Conservation (phyloP, 2,113 vertebrate species). For the Phalacrocorax aristotelis region DNA sequence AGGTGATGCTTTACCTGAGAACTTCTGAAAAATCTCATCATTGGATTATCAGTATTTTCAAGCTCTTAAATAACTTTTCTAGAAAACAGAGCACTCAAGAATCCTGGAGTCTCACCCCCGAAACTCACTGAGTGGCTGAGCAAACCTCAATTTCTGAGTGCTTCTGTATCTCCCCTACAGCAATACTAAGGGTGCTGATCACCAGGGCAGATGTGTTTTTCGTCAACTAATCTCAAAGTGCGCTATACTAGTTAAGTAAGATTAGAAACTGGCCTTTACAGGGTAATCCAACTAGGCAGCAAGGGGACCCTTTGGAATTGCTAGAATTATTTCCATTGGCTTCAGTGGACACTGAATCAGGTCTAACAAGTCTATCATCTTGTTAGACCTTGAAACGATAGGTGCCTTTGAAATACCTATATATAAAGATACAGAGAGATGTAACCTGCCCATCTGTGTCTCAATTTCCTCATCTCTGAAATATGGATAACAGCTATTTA, state of each 20-base stretch:
- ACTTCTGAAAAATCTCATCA: background rate
- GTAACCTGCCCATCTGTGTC: background rate
- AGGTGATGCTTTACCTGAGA: background rate
- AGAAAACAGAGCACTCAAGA: background rate
- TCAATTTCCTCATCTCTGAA: conserved; percentile 7
- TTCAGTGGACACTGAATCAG: background rate
- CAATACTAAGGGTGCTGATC: background rate
- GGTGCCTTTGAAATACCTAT: background rate
- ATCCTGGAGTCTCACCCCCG: background rate
- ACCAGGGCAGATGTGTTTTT: background rate
- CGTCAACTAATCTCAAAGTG: background rate
- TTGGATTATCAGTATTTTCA: background rate
- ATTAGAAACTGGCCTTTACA: background rate
- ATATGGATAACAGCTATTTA: conserved; percentile 36
- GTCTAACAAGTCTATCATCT: background rate
- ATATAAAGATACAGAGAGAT: background rate
- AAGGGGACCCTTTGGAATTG: background rate
- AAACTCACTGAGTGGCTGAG: background rate
- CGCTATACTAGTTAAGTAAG: background rate
- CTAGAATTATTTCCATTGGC: background rate
- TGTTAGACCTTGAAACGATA: background rate
- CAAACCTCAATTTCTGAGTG: background rate
- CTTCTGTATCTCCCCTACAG: background rate
- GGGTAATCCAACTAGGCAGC: background rate
- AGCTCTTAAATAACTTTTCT: background rate